Percentiles rank a stretch among this genome's conserved stretches.
phyloP scores from a whole-genome alignment of 2,888 invertebrate species.

The Trichogramma evanescens region DNA sequence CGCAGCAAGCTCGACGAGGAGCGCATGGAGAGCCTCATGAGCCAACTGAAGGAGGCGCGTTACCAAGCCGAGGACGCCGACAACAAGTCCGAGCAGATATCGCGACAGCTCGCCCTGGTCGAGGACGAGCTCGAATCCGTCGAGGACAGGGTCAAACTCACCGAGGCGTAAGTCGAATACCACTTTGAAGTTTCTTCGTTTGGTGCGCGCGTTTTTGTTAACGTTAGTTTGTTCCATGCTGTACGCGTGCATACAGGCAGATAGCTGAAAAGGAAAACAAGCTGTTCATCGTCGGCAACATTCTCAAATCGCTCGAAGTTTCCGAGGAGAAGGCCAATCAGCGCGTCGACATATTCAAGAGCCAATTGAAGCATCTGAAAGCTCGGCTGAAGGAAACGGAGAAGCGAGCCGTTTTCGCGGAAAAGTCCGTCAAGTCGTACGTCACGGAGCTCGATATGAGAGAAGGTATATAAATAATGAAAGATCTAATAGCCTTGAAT shows the following conservation, averaged over 20 bases:
- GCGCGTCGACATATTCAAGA: slow-evolving; percentile 57
- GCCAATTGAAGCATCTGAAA: slow-evolving; percentile 44
- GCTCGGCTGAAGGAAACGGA: slow-evolving; percentile 46
- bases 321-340: slow-evolving; percentile 61
- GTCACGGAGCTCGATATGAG: slow-evolving; percentile 66
- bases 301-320: slow-evolving; percentile 64
- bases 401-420: slow-evolving; percentile 63
- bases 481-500: background rate
- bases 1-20: slow-evolving; percentile 60
- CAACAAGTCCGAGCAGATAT: slow-evolving; percentile 63
- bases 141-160: slow-evolving; percentile 60
- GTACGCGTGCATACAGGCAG: slow-evolving; percentile 46
- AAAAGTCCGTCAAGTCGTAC: slow-evolving; percentile 63
- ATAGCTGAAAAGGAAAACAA: slow-evolving; percentile 65
- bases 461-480: slow-evolving; percentile 52
- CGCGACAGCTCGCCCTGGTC: slow-evolving; percentile 60
- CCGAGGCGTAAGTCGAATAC: slow-evolving; percentile 50
- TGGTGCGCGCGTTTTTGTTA: background rate
- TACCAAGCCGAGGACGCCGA: slow-evolving; percentile 65
- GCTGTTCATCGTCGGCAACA: slow-evolving; percentile 63
- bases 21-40: slow-evolving; percentile 57
- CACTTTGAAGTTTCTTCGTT: background rate
- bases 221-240: background rate
- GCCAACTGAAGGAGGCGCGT: slow-evolving; percentile 60
- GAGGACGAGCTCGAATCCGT: slow-evolving; percentile 63